phyloP scores from a whole-genome alignment of 2,797 vertebrate species.

The Tragelaphus eurycerus region DNA sequence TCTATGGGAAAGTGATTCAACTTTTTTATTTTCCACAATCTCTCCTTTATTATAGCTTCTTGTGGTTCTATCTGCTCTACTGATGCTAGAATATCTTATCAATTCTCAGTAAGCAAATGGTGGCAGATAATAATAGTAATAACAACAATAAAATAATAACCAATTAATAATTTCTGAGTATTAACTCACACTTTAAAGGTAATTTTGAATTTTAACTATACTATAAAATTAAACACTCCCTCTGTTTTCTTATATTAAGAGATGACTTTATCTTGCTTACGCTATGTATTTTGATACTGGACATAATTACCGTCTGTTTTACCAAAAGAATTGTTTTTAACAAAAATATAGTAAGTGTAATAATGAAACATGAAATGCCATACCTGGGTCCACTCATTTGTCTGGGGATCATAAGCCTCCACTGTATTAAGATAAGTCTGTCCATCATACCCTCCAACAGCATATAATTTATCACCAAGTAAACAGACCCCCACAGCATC shows the following conservation, averaged over 20 bases:
- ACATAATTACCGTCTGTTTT: conserved; percentile 17
- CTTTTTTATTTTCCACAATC: neutral
- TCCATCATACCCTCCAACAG: conserved; percentile 97
- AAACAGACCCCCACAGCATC: conserved; percentile 98
- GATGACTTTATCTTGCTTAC: neutral
- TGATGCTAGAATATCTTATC: neutral
- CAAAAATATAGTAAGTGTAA: neutral
- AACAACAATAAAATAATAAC: neutral
- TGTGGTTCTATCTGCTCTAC: neutral
- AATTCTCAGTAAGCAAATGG: neutral
- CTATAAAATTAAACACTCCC: conserved; percentile 29
- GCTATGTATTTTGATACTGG: neutral
- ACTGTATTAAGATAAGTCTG: conserved; percentile 96
- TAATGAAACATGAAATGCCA: neutral
- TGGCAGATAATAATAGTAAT: neutral
- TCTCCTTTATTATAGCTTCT: neutral
- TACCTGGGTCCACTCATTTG: conserved; percentile 99
- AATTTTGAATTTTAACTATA: conserved; percentile 44
- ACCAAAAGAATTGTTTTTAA: neutral
- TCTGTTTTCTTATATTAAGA: conserved; percentile 17
- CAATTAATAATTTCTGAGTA: conserved; percentile 4
- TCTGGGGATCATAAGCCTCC: conserved; percentile 97
- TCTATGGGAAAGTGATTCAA: neutral
- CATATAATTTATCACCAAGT: conserved; percentile 95
- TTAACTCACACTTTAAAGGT: neutral